Evolutionary conservation across 2,797 vertebrate genomes (phyloP).

Genomic region (Mycteria americana): DNA sequence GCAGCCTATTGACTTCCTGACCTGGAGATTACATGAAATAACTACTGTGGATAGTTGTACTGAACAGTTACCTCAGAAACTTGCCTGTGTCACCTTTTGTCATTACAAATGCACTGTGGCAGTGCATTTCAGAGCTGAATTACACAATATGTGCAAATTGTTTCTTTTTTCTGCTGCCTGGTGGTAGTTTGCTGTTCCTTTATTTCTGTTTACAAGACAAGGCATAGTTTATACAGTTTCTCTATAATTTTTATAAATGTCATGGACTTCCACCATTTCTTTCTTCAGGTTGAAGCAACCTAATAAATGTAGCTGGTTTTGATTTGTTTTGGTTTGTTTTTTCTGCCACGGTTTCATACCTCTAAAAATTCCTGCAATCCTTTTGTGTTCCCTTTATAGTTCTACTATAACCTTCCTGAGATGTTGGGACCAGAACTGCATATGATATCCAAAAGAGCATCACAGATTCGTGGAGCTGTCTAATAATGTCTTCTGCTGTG

Average conservation of each 20-base stretch:
- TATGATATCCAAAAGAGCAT: not conserved
- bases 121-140: not conserved
- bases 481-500: not conserved
- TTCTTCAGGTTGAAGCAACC: not conserved
- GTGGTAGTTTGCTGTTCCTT: not conserved
- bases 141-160: not conserved
- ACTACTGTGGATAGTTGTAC: accelerated
- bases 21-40: not conserved
- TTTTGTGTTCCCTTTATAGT: not conserved
- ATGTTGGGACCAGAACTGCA: not conserved
- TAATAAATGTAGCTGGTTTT: no score
- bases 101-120: not conserved
- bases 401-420: not conserved
- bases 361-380: not conserved
- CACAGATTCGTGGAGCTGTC: not conserved
- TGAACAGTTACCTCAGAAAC: not conserved
- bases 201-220: not conserved
- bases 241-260: not conserved
- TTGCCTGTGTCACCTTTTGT: not conserved
- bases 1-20: not conserved
- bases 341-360: accelerated
- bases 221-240: not conserved
- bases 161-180: not conserved
- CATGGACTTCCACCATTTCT: not conserved
- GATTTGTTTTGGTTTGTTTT: not conserved